phyloP scores from a whole-genome alignment of 2,797 vertebrate genomes.

The Thripadectes ignobilis region DNA sequence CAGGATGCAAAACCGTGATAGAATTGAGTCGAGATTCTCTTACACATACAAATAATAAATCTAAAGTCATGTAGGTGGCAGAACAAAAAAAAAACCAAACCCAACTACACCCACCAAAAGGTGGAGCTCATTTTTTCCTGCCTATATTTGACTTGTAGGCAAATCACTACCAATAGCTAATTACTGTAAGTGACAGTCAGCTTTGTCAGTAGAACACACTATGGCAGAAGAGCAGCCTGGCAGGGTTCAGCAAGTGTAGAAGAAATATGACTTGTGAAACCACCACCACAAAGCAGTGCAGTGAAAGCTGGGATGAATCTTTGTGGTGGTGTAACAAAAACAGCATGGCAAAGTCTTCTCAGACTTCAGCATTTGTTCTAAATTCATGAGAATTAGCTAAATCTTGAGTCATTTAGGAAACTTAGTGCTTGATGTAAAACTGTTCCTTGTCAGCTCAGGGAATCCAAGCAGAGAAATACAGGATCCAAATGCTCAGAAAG shows the following conservation, averaged over 20 bases:
- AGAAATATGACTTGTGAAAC: conserved; percentile 14
- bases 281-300: not conserved
- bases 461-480: not conserved
- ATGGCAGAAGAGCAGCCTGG: not conserved
- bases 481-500: not conserved
- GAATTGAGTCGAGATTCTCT: not conserved
- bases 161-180: conserved; percentile 23
- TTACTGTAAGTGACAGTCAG: not conserved
- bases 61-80: not conserved
- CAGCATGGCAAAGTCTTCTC: not conserved
- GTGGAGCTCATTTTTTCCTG: not conserved
- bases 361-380: not conserved
- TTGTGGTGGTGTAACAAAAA: not conserved
- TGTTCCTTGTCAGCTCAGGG: not conserved
- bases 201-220: not conserved
- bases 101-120: not conserved
- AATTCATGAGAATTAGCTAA: not conserved
- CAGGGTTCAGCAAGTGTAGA: not conserved
- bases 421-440: not conserved
- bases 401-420: not conserved
- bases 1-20: not conserved
- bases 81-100: not conserved
- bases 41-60: not conserved
- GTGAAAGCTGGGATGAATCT: not conserved
- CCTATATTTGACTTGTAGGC: not conserved